Conservation (phyloP, 2,888 invertebrate genomes). For the Amphipoea oculea region DNA sequence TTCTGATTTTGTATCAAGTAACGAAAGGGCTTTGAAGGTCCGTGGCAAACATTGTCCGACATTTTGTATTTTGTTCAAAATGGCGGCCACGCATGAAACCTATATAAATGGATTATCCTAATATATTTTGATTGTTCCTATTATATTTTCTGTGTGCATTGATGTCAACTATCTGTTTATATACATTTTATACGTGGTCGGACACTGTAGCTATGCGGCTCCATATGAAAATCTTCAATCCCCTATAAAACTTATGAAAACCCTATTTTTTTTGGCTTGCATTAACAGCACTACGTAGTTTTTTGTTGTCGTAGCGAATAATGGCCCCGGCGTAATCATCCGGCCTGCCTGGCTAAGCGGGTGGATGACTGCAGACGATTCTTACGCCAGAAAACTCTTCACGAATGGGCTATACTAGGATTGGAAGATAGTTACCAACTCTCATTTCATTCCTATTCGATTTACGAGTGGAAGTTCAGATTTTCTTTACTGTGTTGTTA, state of each 20-base stretch:
- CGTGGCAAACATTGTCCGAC: background rate
- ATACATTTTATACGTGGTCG: background rate
- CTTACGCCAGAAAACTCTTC: background rate
- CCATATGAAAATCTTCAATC: background rate
- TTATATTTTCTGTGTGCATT: background rate
- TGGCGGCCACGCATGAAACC: background rate
- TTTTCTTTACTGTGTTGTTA: background rate
- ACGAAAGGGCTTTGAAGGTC: background rate
- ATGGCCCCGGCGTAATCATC: background rate
- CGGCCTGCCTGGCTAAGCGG: background rate
- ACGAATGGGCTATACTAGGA: background rate
- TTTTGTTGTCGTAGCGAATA: background rate
- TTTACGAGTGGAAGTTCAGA: background rate
- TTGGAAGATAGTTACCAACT: background rate
- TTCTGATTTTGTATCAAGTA: background rate
- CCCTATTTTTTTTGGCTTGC: background rate
- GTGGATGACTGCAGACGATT: background rate
- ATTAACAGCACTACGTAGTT: background rate
- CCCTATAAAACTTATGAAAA: background rate
- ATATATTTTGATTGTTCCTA: too few species aligned
- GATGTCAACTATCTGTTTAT: background rate
- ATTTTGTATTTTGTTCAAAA: background rate
- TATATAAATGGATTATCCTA: too few species aligned
- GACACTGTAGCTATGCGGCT: background rate
- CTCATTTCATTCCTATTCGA: background rate